Evolutionary conservation across 2,888 invertebrate genomes (phyloP), one percentile per base, ranked within the genome.

Genomic region (Brachypterus glaber): DNA sequence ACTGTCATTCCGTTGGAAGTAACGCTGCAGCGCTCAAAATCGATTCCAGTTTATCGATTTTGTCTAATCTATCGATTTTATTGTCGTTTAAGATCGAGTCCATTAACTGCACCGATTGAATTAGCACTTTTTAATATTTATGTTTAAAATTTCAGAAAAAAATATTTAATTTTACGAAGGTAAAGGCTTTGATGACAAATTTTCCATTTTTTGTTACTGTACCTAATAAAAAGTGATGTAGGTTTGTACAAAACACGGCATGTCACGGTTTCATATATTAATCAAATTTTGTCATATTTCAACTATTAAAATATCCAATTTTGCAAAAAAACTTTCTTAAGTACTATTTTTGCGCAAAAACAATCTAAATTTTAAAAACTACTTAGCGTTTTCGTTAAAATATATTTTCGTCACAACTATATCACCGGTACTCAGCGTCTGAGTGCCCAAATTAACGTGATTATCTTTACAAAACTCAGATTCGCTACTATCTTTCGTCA

Each of bases 381-480:
- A 58, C 33, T 60, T 57, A 11, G 50, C 49, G 26, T 49, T 37
- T 45, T 65, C 64, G 44, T 60, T 59, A 50, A 66, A 66, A 52
- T 54, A 79, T 55, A 90, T 86, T 66, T 85, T 82, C 30, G 89
- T 90, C 54, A 91, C 88, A 37, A 90, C 90, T 57, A 92, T 86
- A 62, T 91, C 91, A 33, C 91, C 91, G 12, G 91, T 91, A 60
- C 89, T 89, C 31, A 89, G 70, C 2, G 91, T 91, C 66, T 92
- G 91, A 40, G 83, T 81, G 18, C 78, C 79, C 41, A 77, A 73
- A 51, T 77, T 76, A 9, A 45, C 59, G 62, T 62, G 68, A 66
- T 60, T 68, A 40, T 54, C 59, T 62, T 68, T 71, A 58, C 66
- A 67, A 57, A 44, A 36, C 24, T 67, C 67, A 44, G 63, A 61